phyloP scores from a whole-genome alignment of 2,113 vertebrate species.

The Lepus europaeus region DNA sequence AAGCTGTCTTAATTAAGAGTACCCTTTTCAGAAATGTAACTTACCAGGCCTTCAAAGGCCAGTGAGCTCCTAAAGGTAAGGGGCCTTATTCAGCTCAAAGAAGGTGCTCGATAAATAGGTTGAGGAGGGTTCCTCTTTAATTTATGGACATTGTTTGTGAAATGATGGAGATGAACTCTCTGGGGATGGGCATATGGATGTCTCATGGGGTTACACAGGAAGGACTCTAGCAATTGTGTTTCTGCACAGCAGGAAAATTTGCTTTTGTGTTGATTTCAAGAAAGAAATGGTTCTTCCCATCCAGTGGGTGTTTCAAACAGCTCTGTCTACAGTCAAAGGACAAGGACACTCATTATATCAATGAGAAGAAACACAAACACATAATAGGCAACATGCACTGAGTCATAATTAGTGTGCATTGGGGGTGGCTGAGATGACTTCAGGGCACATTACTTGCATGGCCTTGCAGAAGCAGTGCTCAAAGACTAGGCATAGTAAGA shows the following conservation, averaged over 20 bases:
- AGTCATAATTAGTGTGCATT: neutral
- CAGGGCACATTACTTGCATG: neutral
- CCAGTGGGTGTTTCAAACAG: neutral
- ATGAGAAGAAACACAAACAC: neutral
- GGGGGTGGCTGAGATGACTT: neutral
- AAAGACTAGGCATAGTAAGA: neutral
- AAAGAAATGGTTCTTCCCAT: neutral
- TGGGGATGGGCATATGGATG: neutral
- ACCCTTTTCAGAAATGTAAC: slow-evolving; percentile 18
- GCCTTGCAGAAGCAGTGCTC: neutral
- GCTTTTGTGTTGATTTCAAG: neutral
- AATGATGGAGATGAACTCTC: neutral
- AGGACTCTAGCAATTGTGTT: neutral
- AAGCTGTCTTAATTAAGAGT: slow-evolving; percentile 43
- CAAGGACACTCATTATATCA: neutral
- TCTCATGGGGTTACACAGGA: neutral
- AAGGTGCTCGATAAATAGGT: neutral
- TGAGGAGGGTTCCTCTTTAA: neutral
- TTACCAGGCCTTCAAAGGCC: neutral
- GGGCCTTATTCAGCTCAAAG: neutral
- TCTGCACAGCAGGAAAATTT: neutral
- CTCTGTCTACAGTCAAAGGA: neutral
- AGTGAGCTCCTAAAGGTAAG: neutral
- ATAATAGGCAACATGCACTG: neutral
- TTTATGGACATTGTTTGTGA: neutral